These are phyloP conservation scores for Ceratitis capitata DNA, from an alignment of 1,140 invertebrate genomes.

Conservation along the genomic window DNA sequence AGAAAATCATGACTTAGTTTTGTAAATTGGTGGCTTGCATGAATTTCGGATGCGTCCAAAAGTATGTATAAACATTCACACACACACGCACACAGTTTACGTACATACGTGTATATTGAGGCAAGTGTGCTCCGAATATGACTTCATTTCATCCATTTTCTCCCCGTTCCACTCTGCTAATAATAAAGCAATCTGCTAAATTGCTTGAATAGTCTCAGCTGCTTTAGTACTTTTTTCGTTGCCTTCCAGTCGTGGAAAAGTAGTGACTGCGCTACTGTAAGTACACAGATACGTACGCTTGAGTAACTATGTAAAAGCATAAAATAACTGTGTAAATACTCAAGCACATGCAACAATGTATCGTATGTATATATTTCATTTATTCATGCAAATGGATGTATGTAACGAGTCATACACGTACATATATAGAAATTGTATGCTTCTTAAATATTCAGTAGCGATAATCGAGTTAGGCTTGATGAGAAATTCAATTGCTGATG, in stretches of 20 bases:
- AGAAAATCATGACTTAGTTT: not conserved
- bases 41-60: not conserved
- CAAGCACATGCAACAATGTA: too few species aligned
- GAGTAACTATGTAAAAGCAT: too few species aligned
- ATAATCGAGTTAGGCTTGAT: not conserved
- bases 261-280: not conserved
- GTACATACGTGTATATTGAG: too few species aligned
- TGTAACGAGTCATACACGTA: too few species aligned
- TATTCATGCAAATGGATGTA: too few species aligned
- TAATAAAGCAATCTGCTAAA: constrained; percentile 11
- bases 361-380: too few species aligned
- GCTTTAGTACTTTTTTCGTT: not conserved
- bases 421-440: too few species aligned
- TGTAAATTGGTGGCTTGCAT: not conserved
- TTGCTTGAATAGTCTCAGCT: constrained; percentile 13
- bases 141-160: not conserved
- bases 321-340: not conserved
- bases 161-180: not conserved
- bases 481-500: not conserved
- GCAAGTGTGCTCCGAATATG: not conserved
- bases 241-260: not conserved
- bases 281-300: not conserved
- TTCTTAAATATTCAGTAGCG: not conserved
- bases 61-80: not conserved
- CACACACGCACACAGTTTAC: too few species aligned